Evolutionary conservation across 2,113 vertebrate species (phyloP).

Genomic region (Macquaria australasica): DNA sequence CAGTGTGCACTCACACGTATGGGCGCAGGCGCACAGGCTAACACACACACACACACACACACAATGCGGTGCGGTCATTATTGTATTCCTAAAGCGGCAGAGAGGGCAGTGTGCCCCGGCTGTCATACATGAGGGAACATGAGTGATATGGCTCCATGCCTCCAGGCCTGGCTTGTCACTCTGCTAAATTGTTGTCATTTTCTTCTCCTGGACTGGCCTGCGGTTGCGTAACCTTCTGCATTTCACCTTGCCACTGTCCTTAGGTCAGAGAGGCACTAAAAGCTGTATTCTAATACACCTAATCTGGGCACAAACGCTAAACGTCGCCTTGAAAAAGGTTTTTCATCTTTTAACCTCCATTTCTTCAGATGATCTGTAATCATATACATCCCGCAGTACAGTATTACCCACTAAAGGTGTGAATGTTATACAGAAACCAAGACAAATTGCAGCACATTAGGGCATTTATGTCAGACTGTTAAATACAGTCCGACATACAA

Average conservation of each 20-base stretch:
- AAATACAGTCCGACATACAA: neutral
- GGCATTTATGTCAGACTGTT: neutral
- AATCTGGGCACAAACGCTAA: neutral
- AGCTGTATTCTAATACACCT: neutral
- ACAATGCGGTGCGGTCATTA: conserved; percentile 32
- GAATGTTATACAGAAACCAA: neutral
- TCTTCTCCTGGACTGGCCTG: conserved; percentile 43
- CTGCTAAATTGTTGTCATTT: conserved; percentile 72
- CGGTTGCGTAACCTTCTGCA: conserved; percentile 40
- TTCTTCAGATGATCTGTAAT: neutral
- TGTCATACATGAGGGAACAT: conserved; percentile 68
- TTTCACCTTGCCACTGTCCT: conserved; percentile 56
- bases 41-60: conserved; percentile 13
- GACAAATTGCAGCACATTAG: neutral
- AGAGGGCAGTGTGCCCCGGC: conserved; percentile 53
- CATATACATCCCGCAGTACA: neutral
- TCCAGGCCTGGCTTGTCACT: conserved; percentile 60
- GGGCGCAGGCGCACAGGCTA: neutral
- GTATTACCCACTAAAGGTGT: neutral
- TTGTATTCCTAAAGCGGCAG: conserved; percentile 41
- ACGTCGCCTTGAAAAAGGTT: neutral
- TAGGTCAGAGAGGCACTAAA: conserved; percentile 35
- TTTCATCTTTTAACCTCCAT: neutral
- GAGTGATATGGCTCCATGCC: conserved; percentile 66
- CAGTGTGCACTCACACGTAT: neutral